These are phyloP conservation scores for Plagiodera versicolora DNA, from an alignment of 2,888 invertebrate species.

Conservation along the genomic window DNA sequence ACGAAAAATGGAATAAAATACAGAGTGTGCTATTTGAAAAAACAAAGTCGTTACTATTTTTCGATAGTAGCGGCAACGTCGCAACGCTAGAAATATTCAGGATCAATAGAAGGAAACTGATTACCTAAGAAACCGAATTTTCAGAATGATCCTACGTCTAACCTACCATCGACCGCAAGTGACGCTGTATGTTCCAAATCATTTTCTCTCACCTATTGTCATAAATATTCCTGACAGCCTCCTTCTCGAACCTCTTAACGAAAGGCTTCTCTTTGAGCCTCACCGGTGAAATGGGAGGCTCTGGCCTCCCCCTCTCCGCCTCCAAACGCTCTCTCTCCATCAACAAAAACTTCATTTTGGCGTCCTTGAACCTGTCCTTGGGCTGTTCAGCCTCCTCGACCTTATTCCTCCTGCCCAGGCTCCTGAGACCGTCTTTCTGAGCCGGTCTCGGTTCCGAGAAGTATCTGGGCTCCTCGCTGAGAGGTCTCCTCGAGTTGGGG, in stretches of 20 bases:
- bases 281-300: constrained; percentile 45
- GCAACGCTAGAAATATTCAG: too few relatives aligned
- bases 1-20: too few relatives aligned
- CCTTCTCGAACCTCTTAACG: constrained; percentile 42
- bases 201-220: constrained; percentile 29
- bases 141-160: too few relatives aligned
- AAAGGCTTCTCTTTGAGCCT: constrained; percentile 40
- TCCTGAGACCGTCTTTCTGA: constrained; percentile 23
- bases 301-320: constrained; percentile 52
- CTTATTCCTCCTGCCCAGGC: constrained; percentile 18
- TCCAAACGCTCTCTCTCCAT: constrained; percentile 72
- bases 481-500: background rate
- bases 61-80: too few relatives aligned
- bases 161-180: too few relatives aligned
- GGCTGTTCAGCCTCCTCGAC: constrained; percentile 61
- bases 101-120: too few relatives aligned
- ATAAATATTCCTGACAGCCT: constrained; percentile 30
- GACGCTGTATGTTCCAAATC: too few relatives aligned
- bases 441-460: constrained; percentile 36
- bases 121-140: too few relatives aligned
- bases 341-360: constrained; percentile 82
- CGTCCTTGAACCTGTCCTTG: constrained; percentile 80
- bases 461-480: constrained; percentile 25
- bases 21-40: too few relatives aligned
- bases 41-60: too few relatives aligned